These are phyloP conservation scores for Spheniscus humboldti DNA, from an alignment of 2,797 vertebrate genomes.

Conservation along the genomic window DNA sequence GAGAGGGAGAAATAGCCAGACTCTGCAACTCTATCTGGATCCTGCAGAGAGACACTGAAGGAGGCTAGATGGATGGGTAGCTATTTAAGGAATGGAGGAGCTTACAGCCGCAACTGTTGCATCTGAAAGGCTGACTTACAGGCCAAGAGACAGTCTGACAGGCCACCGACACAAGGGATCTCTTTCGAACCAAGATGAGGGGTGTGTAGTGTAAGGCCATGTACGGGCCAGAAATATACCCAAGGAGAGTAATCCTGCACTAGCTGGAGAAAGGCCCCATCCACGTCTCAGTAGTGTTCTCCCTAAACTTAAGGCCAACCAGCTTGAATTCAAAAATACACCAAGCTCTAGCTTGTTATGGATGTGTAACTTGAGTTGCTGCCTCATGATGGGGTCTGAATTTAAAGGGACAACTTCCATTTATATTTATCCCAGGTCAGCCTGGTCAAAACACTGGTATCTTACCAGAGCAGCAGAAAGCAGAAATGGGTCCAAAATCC, in stretches of 20 bases:
- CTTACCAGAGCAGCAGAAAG: not conserved
- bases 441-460: not conserved
- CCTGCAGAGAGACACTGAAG: accelerated
- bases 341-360: not conserved
- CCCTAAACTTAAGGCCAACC: not conserved
- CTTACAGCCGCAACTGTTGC: not conserved
- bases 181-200: not conserved
- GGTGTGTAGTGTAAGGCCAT: not conserved
- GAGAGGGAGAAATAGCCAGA: not conserved
- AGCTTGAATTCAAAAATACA: not conserved
- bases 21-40: not conserved
- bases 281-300: not conserved
- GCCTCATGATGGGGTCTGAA: not conserved
- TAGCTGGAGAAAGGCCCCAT: not conserved
- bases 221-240: not conserved
- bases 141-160: not conserved
- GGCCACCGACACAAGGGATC: not conserved
- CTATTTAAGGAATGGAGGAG: not conserved
- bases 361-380: not conserved
- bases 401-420: not conserved
- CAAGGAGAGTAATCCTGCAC: not conserved
- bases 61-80: not conserved
- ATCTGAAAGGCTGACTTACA: not conserved
- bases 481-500: not conserved
- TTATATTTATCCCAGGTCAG: not conserved